phyloP scores from a whole-genome alignment of 2,888 invertebrate species.

The Sphaeridia pumilis region DNA sequence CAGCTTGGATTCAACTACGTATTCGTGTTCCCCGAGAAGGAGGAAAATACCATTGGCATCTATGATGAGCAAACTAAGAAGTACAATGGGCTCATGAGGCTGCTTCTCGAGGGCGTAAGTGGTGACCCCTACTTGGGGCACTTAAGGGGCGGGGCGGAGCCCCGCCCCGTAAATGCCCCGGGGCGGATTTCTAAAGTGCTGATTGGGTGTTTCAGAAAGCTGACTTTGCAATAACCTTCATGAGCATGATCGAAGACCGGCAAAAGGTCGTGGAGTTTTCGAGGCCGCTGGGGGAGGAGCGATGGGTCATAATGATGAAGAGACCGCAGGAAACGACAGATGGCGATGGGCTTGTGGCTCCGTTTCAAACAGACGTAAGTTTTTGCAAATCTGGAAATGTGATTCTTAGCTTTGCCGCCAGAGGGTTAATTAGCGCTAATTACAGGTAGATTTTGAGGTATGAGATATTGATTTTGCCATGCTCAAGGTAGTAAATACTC shows the following conservation, averaged over 20 bases:
- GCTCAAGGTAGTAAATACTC: no score
- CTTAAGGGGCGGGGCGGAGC: no score
- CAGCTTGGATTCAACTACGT: constrained; percentile 64
- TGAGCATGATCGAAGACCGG: constrained; percentile 54
- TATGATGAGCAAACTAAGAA: constrained; percentile 25
- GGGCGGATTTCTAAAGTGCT: no score
- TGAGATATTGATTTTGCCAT: no score
- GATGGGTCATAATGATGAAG: constrained; percentile 67
- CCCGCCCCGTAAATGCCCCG: no score
- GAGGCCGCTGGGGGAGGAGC: constrained; percentile 56
- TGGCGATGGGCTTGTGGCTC: constrained; percentile 69
- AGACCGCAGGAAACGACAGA: constrained; percentile 69
- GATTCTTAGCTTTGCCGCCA: no score
- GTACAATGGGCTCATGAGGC: constrained; percentile 51
- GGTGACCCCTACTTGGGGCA: background rate
- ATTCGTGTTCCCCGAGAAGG: constrained; percentile 50
- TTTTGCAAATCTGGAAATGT: no score
- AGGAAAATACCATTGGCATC: constrained; percentile 50
- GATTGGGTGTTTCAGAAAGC: constrained; percentile 46
- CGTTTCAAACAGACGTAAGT: constrained; percentile 57
- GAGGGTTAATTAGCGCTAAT: no score
- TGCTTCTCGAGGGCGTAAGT: constrained; percentile 50
- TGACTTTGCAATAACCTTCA: constrained; percentile 66
- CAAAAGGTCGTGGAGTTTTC: constrained; percentile 50
- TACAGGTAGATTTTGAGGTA: no score